Evolutionary conservation across 2,888 invertebrate genomes (phyloP), one percentile per base, ranked within the genome.

Genomic region (Chromoteleia sp.): DNA sequence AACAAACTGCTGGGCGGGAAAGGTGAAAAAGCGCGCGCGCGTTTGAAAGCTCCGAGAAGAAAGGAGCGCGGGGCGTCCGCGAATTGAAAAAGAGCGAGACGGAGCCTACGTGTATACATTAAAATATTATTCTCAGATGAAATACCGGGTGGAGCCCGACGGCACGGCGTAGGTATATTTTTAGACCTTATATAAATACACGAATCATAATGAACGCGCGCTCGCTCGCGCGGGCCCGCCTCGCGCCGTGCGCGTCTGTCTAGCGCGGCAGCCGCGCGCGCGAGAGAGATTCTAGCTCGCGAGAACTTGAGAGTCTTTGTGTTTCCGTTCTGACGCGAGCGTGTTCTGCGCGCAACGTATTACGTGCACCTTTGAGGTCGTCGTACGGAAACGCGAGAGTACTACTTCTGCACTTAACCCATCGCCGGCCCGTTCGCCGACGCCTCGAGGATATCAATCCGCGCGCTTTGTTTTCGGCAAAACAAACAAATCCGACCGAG

Each of bases 121-220:
- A 91, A 91, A 91, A 91, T 91, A 91, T 91, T 91, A 91, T 91
- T 91, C 91, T 91, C 91, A 91, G 91, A 91, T 91, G 91, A 91
- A 91, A 91, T 91, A 91, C 91, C 91, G 91, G 91, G 91, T 88
- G 90, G 91, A 90, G 91, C 90, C 89, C 89, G 91, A 88, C 89
- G 87, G 89, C 90, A 88, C 83, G 85, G 87, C 88, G 84, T 70
- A 78, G 82, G 84, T 89, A 90, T 91, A 91, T 91, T 91, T 91
- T 91, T 91, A 91, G 91, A 91, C 89, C 91, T 91, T 91, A 91
- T 91, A 91, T 91, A 91, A 91, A 91, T 91, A 91, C 90, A 91
- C 91, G 91, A 91, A 91, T 91, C 91, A 91, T 91, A 91, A 91
- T 91, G 91, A 91, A 91, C 88, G 90, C 87, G 87, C n/a, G n/a